Conservation (phyloP, 2,113 vertebrate genomes). For the Prietella phreatophila region DNA sequence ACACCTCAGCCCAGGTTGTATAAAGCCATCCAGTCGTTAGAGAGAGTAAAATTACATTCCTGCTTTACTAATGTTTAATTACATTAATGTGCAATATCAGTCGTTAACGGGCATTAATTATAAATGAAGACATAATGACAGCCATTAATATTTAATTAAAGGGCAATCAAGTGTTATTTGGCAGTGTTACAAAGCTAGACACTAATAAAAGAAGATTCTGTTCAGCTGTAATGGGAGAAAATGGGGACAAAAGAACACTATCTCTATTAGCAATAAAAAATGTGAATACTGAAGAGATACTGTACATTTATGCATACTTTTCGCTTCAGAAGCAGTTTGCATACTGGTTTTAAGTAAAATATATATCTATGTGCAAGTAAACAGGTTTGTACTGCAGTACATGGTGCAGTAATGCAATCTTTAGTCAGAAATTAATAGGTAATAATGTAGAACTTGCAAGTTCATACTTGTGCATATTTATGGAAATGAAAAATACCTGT, state of each 20-base stretch:
- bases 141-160: slow-evolving; percentile 82
- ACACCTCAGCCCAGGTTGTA: slow-evolving; percentile 45
- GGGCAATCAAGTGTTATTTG: slow-evolving; percentile 83
- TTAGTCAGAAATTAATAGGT: neutral
- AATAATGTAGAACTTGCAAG: neutral
- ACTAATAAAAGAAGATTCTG: slow-evolving; percentile 73
- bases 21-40: slow-evolving; percentile 57
- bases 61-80: slow-evolving; percentile 73
- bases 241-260: slow-evolving; percentile 52
- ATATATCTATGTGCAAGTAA: neutral
- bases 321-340: neutral
- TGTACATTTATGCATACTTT: slow-evolving; percentile 20
- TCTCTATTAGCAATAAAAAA: slow-evolving; percentile 20
- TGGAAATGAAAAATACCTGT: neutral
- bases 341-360: neutral
- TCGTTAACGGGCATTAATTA: slow-evolving; percentile 77
- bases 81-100: slow-evolving; percentile 80
- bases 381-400: neutral
- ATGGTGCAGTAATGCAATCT: neutral
- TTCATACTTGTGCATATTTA: neutral
- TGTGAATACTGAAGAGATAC: slow-evolving; percentile 21
- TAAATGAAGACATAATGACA: slow-evolving; percentile 79
- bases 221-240: slow-evolving; percentile 64
- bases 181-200: slow-evolving; percentile 78
- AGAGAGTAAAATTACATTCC: slow-evolving; percentile 60